phyloP scores from a whole-genome alignment of 2,888 invertebrate species.

The Acanthosepion esculentum region DNA sequence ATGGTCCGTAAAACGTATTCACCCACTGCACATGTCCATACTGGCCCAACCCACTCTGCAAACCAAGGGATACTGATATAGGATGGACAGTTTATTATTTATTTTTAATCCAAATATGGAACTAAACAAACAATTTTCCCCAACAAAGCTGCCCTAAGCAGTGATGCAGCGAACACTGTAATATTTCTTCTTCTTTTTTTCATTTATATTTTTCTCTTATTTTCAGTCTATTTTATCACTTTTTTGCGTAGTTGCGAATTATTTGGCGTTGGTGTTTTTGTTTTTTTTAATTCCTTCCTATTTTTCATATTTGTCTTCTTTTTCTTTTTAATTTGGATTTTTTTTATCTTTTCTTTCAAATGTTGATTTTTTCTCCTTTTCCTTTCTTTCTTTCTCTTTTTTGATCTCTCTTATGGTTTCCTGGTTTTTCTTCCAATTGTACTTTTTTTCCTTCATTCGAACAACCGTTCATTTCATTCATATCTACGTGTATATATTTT shows the following conservation, averaged over 20 bases:
- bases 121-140: neutral
- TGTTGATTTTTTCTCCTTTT: no score
- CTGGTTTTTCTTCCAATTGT: no score
- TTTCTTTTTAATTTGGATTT: no score
- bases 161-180: neutral
- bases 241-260: neutral
- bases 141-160: conserved; percentile 4
- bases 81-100: conserved; percentile 2
- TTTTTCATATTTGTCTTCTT: no score
- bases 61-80: neutral
- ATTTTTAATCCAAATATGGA: neutral
- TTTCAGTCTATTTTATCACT: neutral
- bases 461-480: no score
- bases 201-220: neutral
- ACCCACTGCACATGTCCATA: neutral
- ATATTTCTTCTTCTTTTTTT: neutral
- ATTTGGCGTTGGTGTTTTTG: neutral
- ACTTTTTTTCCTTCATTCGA: no score
- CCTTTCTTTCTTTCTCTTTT: no score
- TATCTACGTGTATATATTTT: no score
- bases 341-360: no score
- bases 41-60: neutral
- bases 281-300: neutral
- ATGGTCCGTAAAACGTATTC: neutral
- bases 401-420: no score